Percentiles rank a stretch among this genome's conserved stretches.
Evolutionary conservation across 53 echinoderm and acorn worm species (phyloP).

Genomic region (Patiria pectinifera): DNA sequence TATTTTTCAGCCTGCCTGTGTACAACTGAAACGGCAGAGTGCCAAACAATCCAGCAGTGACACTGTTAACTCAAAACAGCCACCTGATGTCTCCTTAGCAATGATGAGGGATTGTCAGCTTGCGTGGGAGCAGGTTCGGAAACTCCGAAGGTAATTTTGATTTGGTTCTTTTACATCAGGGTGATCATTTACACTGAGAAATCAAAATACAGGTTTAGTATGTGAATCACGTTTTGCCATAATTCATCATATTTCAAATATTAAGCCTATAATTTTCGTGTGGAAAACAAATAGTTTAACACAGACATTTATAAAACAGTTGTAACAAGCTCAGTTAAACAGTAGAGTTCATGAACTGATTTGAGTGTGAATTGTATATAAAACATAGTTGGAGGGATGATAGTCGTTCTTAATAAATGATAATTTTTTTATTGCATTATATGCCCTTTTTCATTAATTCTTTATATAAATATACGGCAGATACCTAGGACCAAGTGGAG

Average conservation of each 20-base stretch:
- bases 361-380: not conserved
- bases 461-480: not conserved
- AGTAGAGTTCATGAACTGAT: not conserved
- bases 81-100: constrained; percentile 33
- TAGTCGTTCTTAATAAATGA: not conserved
- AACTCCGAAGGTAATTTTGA: constrained; percentile 43
- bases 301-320: too few species aligned
- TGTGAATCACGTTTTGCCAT: not conserved
- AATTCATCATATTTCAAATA: too few species aligned
- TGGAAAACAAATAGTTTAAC: too few species aligned
- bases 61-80: not conserved
- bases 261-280: too few species aligned
- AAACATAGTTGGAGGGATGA: not conserved
- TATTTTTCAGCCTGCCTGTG: not conserved
- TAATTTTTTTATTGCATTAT: not conserved
- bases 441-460: not conserved
- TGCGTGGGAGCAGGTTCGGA: constrained; percentile 66
- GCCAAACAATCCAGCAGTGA: not conserved
- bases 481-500: constrained; percentile 23
- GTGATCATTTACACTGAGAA: not conserved
- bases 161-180: not conserved
- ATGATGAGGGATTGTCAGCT: constrained; percentile 65
- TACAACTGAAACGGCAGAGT: constrained; percentile 27
- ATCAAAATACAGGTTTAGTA: too few species aligned
- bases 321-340: not conserved